Evolutionary conservation across 2,113 vertebrate genomes (phyloP).

Genomic region (Cyphomyrus discorhynchus): DNA sequence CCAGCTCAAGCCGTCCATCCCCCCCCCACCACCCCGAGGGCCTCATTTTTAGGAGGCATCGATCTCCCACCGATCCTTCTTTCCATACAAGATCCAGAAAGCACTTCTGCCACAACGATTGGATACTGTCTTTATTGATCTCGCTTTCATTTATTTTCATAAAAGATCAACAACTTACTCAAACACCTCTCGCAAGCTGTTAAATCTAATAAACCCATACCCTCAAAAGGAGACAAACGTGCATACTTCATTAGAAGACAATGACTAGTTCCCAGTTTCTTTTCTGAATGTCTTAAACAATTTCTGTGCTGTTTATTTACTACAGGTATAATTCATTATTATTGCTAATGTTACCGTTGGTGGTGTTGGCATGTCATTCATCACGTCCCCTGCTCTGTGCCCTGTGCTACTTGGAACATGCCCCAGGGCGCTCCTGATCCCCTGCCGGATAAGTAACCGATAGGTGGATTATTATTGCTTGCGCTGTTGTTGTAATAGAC

Average conservation of each 20-base stretch:
- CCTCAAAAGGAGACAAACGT: not conserved
- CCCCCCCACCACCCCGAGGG: not conserved
- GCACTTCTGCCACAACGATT: not conserved
- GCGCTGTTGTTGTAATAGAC: constrained; percentile 23
- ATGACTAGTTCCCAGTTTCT: not conserved
- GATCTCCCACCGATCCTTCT: not conserved
- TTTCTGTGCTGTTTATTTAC: not conserved
- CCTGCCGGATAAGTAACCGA: not conserved
- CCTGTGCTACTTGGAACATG: not conserved
- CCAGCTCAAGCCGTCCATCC: not conserved
- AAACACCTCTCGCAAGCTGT: not conserved
- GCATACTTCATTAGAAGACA: not conserved
- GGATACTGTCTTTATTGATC: not conserved
- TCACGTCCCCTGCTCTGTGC: not conserved
- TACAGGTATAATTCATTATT: not conserved
- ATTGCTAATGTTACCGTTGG: too few relatives aligned
- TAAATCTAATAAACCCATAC: not conserved
- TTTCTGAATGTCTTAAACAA: not conserved
- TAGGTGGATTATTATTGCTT: not conserved
- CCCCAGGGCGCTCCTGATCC: not conserved
- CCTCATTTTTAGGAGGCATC: not conserved
- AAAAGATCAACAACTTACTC: not conserved
- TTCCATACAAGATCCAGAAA: not conserved
- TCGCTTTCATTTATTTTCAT: not conserved
- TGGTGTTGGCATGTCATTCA: not conserved